Evolutionary conservation across 2,888 invertebrate genomes (phyloP), one percentile per base, ranked within the genome.

Genomic region (Dynastes hyllus): DNA sequence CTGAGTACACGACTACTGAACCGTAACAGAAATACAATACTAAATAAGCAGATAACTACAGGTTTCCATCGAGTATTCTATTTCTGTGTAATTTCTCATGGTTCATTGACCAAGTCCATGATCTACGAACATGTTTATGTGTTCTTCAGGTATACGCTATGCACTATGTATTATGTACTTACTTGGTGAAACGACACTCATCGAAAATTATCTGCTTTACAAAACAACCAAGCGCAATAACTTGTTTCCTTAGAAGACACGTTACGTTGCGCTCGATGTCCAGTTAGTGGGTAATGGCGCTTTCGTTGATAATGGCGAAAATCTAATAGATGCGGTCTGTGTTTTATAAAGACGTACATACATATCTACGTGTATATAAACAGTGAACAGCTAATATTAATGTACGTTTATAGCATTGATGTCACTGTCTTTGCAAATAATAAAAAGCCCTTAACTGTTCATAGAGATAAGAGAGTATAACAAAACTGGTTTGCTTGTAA

Each of bases 31-130:
- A 82, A 80, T 82, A 80, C 79, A 80, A 82, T 81, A 79, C 81
- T 80, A 82, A 82, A 80, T 80, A 81, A 80, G 79, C 79, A 80
- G 82, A 82, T 81, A 83, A 82, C 80, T 80, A 73, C 81, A 79
- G 80, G 80, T 81, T 81, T 77, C 77, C 67, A 80, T 80, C 77
- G 70, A 45, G 71, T 70, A 80, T 79, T 79, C 78, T 80, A 76
- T 81, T 79, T 71, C 76, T 75, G 76, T 76, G 66, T 73, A 78
- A 61, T 80, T 78, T 79, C 79, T 80, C 81, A 77, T 80, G 80
- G 83, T 83, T 83, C 83, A 82, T 81, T 83, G 82, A 81, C 83
- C 83, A 82, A 81, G 61, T 76, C 51, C 78, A 76, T 80, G 79
- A 80, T 80, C 66, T 80, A 73, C 53, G 79, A 79, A 76, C 76